phyloP scores from a whole-genome alignment of 2,888 invertebrate genomes.

The Neuroscelio doddi region DNA sequence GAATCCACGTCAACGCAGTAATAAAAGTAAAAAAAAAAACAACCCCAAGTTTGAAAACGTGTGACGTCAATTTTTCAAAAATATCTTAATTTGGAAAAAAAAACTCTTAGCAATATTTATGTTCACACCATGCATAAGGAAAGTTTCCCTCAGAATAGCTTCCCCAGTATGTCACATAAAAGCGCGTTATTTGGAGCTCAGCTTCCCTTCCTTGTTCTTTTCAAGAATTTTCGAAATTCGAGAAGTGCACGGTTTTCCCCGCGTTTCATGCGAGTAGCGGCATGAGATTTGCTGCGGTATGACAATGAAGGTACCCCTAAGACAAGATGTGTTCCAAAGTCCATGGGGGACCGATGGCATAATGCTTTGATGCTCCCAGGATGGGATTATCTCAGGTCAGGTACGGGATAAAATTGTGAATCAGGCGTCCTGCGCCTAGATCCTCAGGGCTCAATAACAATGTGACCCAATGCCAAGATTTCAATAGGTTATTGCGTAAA shows the following conservation, averaged over 20 bases:
- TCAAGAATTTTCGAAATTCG: slow-evolving; percentile 41
- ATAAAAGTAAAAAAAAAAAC: too few species aligned
- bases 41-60: too few species aligned
- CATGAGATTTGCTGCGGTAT: slow-evolving; percentile 46
- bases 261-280: slow-evolving; percentile 16
- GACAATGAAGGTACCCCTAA: slow-evolving; percentile 53
- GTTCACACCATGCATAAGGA: slow-evolving; percentile 44
- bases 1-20: too few species aligned
- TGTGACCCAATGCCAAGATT: slow-evolving; percentile 46
- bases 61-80: neutral
- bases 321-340: slow-evolving; percentile 49
- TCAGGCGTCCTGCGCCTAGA: slow-evolving; percentile 25
- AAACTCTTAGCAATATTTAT: slow-evolving; percentile 34
- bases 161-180: slow-evolving; percentile 11
- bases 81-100: neutral
- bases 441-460: slow-evolving; percentile 48
- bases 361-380: slow-evolving; percentile 57
- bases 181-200: slow-evolving; percentile 3
- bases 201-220: slow-evolving; percentile 21
- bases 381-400: slow-evolving; percentile 71
- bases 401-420: slow-evolving; percentile 52
- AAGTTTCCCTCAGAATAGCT: slow-evolving; percentile 15
- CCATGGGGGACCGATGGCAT: slow-evolving; percentile 57
- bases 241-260: slow-evolving; percentile 15
- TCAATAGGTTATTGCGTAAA: slow-evolving; percentile 27